Percentiles rank a stretch among this genome's conserved stretches.
phyloP scores from a whole-genome alignment of 2,113 vertebrate genomes.

The Callocephalon fimbriatum region DNA sequence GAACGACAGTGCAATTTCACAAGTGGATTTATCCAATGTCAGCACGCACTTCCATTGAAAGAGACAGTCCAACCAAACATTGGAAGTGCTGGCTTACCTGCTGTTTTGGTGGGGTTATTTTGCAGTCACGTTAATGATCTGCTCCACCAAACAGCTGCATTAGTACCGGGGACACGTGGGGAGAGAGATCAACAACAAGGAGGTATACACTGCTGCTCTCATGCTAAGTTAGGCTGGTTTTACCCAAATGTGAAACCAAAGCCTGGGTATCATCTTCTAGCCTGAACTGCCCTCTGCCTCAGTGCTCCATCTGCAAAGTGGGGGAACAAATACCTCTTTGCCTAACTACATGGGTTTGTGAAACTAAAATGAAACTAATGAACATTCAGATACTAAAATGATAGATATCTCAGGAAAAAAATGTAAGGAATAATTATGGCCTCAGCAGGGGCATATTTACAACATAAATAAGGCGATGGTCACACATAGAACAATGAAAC shows the following conservation, averaged over 20 bases:
- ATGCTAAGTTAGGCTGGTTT: background rate
- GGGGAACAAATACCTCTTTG: background rate
- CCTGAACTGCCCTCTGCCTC: background rate
- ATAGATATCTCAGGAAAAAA: background rate
- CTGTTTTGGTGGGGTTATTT: background rate
- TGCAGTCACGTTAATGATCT: background rate
- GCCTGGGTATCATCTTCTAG: background rate
- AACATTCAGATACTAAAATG: background rate
- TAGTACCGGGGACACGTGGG: background rate
- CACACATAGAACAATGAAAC: background rate
- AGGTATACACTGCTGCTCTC: background rate
- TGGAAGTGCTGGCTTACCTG: background rate
- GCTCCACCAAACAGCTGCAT: background rate
- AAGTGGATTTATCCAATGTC: background rate
- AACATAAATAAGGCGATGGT: background rate
- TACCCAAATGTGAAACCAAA: background rate
- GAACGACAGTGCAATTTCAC: fast-evolving
- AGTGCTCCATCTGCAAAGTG: background rate
- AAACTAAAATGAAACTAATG: background rate
- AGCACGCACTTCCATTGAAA: background rate
- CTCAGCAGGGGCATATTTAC: background rate
- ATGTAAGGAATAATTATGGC: fast-evolving
- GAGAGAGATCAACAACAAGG: background rate
- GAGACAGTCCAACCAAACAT: background rate
- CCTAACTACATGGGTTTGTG: background rate